phyloP scores from a whole-genome alignment of 2,797 vertebrate genomes.

The Eupleurogrammus muticus region DNA sequence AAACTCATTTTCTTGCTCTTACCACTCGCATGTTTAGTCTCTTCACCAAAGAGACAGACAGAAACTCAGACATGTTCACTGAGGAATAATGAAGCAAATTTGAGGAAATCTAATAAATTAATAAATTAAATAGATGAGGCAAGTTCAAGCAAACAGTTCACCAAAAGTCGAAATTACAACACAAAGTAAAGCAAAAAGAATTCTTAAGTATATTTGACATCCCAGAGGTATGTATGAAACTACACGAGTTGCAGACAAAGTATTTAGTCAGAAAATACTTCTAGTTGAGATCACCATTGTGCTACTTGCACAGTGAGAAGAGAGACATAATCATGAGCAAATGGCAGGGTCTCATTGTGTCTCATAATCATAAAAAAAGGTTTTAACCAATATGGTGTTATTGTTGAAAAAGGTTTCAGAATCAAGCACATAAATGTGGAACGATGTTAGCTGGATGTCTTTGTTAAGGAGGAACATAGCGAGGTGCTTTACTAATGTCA shows the following conservation, averaged over 20 bases:
- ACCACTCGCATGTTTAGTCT: conserved; percentile 4
- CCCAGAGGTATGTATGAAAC: conserved; percentile 23
- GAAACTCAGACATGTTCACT: conserved; percentile 5
- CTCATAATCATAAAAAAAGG: background rate
- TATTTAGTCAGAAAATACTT: conserved; percentile 16
- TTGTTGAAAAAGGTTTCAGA: conserved; percentile 21
- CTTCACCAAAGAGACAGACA: conserved; percentile 13
- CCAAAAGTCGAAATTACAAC: conserved; percentile 15
- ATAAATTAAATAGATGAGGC: conserved; percentile 47
- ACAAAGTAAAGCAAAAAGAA: conserved; percentile 21
- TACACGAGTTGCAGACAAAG: conserved; percentile 35
- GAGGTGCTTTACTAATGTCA: conserved; percentile 21
- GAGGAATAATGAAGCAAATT: conserved; percentile 22
- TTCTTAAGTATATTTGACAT: conserved; percentile 1
- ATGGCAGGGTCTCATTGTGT: background rate
- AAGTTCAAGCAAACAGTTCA: conserved; percentile 40
- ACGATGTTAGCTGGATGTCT: conserved; percentile 29
- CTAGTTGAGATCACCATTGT: conserved; percentile 4
- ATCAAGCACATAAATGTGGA: conserved; percentile 20
- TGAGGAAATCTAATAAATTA: conserved; percentile 24
- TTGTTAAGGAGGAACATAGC: conserved; percentile 32
- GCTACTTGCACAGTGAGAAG: background rate
- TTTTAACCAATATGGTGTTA: background rate
- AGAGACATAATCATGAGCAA: background rate
- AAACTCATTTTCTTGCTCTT: background rate